These are phyloP conservation scores for Mactromeris polynyma DNA, from an alignment of 2,888 invertebrate species.

Conservation along the genomic window DNA sequence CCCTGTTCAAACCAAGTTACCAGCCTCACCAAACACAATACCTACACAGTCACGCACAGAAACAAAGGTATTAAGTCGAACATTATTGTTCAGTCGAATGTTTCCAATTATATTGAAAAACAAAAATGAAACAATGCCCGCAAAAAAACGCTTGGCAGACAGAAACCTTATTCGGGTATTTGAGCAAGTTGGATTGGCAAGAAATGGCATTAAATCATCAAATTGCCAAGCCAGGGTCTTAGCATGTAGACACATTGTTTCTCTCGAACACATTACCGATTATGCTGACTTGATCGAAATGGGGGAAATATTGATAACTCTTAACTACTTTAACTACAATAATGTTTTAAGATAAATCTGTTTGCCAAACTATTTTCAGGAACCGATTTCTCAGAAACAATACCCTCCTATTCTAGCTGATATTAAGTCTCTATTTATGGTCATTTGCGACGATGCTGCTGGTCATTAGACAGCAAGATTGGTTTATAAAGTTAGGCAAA, in stretches of 20 bases:
- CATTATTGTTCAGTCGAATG: too few relatives aligned
- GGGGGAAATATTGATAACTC: not conserved
- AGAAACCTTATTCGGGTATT: too few relatives aligned
- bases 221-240: not conserved
- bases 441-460: slow-evolving; percentile 14
- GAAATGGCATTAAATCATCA: not conserved
- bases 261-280: not conserved
- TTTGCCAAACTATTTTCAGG: slow-evolving; percentile 13
- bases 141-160: too few relatives aligned
- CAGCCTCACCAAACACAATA: too few relatives aligned
- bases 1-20: too few relatives aligned
- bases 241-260: slow-evolving; percentile 14
- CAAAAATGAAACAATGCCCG: too few relatives aligned
- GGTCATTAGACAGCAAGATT: slow-evolving; percentile 14
- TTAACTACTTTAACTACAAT: slow-evolving; percentile 13
- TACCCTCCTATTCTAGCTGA: not conserved
- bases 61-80: too few relatives aligned
- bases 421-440: slow-evolving; percentile 24
- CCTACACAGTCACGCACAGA: too few relatives aligned
- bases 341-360: slow-evolving; percentile 19
- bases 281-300: slow-evolving; percentile 10
- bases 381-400: slow-evolving; percentile 15
- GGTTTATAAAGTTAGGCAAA: slow-evolving; percentile 8
- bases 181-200: not conserved
- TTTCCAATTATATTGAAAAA: too few relatives aligned